Base-by-base conservation (phyloP, 2,888 invertebrate species). In the Lordiphosa andalusiaca region DNA sequence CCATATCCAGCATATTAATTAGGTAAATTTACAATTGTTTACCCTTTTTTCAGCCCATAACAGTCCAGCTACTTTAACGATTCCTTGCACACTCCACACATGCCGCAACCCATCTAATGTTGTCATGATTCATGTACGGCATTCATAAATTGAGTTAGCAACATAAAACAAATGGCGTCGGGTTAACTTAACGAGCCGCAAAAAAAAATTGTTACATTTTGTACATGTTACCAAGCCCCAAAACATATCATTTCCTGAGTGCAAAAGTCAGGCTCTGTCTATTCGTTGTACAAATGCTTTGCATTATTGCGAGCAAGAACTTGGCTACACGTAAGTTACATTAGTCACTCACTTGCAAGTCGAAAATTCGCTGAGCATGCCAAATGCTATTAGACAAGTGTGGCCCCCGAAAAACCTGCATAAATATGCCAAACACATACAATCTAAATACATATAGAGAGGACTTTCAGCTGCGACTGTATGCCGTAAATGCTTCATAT, bases 151-250 rank as follows among this genome's bases (percentile, higher is more conserved):
- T 80, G 65, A 80, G 76, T 80, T 71, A 58, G 61, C 49, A 62
- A 61, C 84, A 65, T 78, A 60, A 77, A 83, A 69, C 67, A 67
- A 80, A 83, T 83, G 84, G 81, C 84, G 69, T 23, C 56, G 40
- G 46, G 75, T 60, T 62, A 69, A 60, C 60, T 57, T 61, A 80
- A 75, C 76, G 76, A 75, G 69, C 72, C 69, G 53, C 63, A 83
- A 78, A 70, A 68, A 4, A 30, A 10, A 30, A 60, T 69, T 69
- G 53, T 57, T 44, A 59, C 52, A 56, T 59, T 38, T 5, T 4
- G 42, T 44, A 55, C 41, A 49, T 30, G 66, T 39, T 50, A 23
- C 49, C 33, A 37, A 41, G 33, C 16, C 21, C 25, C 30, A 21
- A 30, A 35, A 6, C 6, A 16, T 10, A 41, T 13, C 2, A 16